Percentiles rank a stretch among this genome's conserved stretches.
These are phyloP conservation scores for Synergus gifuensis DNA, from an alignment of 2,888 invertebrate species.

Conservation along the genomic window DNA sequence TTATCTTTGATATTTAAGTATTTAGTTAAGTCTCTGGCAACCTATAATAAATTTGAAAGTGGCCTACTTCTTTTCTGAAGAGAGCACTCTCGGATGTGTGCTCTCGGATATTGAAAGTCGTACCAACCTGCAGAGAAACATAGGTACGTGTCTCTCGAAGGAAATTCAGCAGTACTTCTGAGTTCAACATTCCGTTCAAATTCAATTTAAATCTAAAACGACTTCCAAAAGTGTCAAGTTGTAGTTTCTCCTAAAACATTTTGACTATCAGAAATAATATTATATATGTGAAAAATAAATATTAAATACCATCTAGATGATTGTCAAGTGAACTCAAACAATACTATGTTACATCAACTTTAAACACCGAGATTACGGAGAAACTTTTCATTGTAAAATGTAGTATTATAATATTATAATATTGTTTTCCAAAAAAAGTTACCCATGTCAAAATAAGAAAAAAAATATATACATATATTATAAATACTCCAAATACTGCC, in stretches of 20 bases:
- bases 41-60: not conserved
- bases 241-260: not conserved
- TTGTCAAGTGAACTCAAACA: too few species aligned
- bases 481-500: not conserved
- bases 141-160: constrained; percentile 10
- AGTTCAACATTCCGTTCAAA: not conserved
- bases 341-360: too few species aligned
- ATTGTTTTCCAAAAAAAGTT: too few species aligned
- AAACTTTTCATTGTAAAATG: too few species aligned
- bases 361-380: too few species aligned
- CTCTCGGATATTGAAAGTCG: not conserved
- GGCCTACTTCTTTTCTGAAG: constrained; percentile 19
- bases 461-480: too few species aligned
- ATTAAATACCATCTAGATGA: too few species aligned
- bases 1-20: not conserved
- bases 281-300: too few species aligned
- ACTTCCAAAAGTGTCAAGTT: not conserved
- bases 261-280: not conserved
- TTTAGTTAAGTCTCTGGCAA: not conserved
- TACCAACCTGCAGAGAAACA: constrained; percentile 3
- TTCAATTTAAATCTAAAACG: not conserved
- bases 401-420: too few species aligned
- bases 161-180: not conserved
- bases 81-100: not conserved
- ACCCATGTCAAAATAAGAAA: too few species aligned